A percentile compares a stretch with the other conserved stretches of the same genome.
Evolutionary conservation across 2,888 invertebrate genomes (phyloP).

Genomic region (Pterobdella sp.): DNA sequence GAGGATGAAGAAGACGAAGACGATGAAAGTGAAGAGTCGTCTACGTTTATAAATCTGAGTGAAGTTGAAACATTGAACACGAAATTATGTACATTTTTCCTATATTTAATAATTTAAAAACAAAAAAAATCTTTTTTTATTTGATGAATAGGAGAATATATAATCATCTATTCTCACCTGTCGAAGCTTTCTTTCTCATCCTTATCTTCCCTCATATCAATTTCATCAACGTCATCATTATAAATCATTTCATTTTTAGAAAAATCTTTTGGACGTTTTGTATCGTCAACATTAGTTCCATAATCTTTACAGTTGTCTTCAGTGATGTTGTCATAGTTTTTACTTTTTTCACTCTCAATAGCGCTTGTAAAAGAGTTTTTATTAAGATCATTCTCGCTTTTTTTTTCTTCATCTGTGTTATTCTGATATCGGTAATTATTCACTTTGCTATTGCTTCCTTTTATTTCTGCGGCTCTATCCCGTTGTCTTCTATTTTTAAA

Average conservation of each 20-base stretch:
- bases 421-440: no score
- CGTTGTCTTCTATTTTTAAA: constrained; percentile 80
- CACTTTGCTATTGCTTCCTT: constrained; percentile 57
- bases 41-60: not conserved
- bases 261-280: no score
- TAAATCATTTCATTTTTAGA: not conserved
- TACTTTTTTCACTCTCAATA: not conserved
- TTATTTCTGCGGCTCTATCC: constrained; percentile 82
- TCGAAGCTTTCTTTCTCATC: not conserved
- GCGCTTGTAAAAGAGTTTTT: not conserved
- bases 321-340: not conserved
- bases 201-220: not conserved
- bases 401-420: no score
- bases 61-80: no score
- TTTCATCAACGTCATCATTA: not conserved
- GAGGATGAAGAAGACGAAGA: not conserved
- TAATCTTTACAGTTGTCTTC: not conserved
- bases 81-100: no score
- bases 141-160: no score
- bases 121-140: no score
- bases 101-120: no score
- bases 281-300: no score
- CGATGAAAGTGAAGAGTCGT: not conserved
- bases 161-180: not conserved
- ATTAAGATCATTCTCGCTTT: not conserved